Base-by-base conservation (phyloP, 2,888 invertebrate genomes). In the Drosophila prolongata region DNA sequence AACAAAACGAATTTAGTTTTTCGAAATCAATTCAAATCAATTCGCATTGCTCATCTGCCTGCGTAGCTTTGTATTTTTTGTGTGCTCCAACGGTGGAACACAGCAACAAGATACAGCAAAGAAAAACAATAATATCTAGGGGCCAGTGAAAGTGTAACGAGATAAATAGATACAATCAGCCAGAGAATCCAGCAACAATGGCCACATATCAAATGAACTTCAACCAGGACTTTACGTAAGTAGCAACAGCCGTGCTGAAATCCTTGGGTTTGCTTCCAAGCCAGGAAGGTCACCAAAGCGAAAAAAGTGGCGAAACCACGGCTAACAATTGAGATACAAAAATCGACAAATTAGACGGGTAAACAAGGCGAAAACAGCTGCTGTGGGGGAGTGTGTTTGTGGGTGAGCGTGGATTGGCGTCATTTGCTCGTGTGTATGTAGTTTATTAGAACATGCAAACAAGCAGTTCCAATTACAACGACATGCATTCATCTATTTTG, bases 201-300 rank as follows among this genome's bases (percentile, higher is more conserved):
- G 78, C 75, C 76, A 79, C 77, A 79, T 90, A 90, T 76, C 87
- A 83, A 76, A 89, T 89, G 75, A 89, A 87, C 76, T 89, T 88
- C 72, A 89, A 89, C 74, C 89, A 89, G 83, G 89, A 89, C 71
- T 89, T 89, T 89, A 89, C 88, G 89, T 89, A 89, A 89, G 89
- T 89, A 56, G 37, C 43, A 37, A 44, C 52, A 58, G 40, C 34
- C 5, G 27, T 37, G 19, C 16, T 19, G 38, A 64, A 71, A 80
- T 67, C 74, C 77, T 81, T 79, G 71, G 72, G 68, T 71, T 81
- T 79, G 71, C 70, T 70, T 71, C 46, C 14, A 53, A 14, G 62
- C 55, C 77, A 76, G 75, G 80, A 85, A 85, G 87, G 85, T 87
- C 85, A 87, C 68, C 66, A 42, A 52, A 40, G 77, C 77, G 47